Evolutionary conservation across 2,888 invertebrate genomes (phyloP).

Genomic region (Crossocerus cetratus): DNA sequence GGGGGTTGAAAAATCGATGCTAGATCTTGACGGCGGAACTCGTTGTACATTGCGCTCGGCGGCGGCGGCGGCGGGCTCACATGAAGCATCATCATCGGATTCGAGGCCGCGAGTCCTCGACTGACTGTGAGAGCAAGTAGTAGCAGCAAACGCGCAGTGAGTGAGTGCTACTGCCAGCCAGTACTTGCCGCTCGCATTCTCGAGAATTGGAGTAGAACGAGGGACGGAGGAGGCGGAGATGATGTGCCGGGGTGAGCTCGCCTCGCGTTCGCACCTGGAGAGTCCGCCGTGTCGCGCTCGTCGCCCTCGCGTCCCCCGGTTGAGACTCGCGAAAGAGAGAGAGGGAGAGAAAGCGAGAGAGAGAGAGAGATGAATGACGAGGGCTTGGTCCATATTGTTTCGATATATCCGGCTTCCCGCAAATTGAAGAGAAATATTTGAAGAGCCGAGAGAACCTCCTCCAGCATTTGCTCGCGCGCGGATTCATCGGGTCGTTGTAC

Average conservation of each 20-base stretch:
- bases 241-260: constrained; percentile 32
- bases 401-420: background rate
- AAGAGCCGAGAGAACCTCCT: background rate
- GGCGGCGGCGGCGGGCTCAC: constrained; percentile 5
- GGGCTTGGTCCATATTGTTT: background rate
- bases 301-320: no score
- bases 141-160: background rate
- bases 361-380: background rate
- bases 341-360: background rate
- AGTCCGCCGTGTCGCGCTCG: no score
- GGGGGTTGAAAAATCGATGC: constrained; percentile 6
- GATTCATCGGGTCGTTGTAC: background rate
- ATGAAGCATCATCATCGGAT: constrained; percentile 41
- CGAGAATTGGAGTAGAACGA: constrained; percentile 41
- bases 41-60: constrained; percentile 34
- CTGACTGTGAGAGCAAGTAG: background rate
- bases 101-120: constrained; percentile 13
- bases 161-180: constrained; percentile 3
- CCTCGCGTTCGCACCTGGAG: no score
- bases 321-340: background rate
- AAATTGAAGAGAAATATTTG: background rate
- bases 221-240: constrained; percentile 24
- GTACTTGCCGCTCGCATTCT: constrained; percentile 32
- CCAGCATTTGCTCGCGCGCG: background rate
- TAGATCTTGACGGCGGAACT: constrained; percentile 37